Evolutionary conservation across 2,888 invertebrate genomes (phyloP).

Genomic region (Ischnus inquisitorius): DNA sequence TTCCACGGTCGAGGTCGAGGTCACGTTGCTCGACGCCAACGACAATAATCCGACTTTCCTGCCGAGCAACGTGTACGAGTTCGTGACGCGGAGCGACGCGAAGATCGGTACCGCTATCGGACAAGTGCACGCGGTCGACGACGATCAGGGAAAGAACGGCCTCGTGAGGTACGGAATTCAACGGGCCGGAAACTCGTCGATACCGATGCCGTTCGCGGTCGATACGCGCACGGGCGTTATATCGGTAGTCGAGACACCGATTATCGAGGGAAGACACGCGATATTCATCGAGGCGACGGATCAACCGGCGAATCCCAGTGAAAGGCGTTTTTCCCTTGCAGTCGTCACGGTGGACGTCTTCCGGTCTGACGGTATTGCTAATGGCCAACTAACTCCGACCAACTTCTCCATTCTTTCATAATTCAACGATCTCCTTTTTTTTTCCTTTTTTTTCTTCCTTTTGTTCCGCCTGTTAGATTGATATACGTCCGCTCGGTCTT

Average conservation of each 20-base stretch:
- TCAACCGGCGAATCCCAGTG: constrained; percentile 93
- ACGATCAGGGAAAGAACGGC: constrained; percentile 92
- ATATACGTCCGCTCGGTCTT: background rate
- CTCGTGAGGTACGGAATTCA: constrained; percentile 91
- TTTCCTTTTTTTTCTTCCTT: constrained; percentile 40
- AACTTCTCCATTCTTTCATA: constrained; percentile 20
- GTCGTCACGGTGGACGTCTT: constrained; percentile 94
- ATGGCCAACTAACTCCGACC: background rate
- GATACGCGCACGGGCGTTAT: constrained; percentile 91
- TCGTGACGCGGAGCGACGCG: constrained; percentile 89
- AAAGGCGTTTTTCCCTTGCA: constrained; percentile 92
- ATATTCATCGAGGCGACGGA: constrained; percentile 94
- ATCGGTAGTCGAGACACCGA: constrained; percentile 88
- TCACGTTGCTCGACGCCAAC: constrained; percentile 94
- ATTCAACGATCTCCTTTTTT: constrained; percentile 13
- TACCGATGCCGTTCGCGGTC: constrained; percentile 90
- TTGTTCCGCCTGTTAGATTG: background rate
- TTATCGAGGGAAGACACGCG: constrained; percentile 91
- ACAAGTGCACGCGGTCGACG: constrained; percentile 93
- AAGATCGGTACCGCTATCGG: constrained; percentile 91
- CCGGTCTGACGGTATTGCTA: constrained; percentile 83
- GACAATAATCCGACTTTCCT: constrained; percentile 96
- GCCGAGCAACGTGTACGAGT: constrained; percentile 94
- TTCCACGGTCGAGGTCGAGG: constrained; percentile 91
- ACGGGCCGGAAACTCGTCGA: constrained; percentile 89